Evolutionary conservation across 2,113 vertebrate species (phyloP), one percentile per base, ranked within the genome.

Genomic region (Corynorhinus townsendii): DNA sequence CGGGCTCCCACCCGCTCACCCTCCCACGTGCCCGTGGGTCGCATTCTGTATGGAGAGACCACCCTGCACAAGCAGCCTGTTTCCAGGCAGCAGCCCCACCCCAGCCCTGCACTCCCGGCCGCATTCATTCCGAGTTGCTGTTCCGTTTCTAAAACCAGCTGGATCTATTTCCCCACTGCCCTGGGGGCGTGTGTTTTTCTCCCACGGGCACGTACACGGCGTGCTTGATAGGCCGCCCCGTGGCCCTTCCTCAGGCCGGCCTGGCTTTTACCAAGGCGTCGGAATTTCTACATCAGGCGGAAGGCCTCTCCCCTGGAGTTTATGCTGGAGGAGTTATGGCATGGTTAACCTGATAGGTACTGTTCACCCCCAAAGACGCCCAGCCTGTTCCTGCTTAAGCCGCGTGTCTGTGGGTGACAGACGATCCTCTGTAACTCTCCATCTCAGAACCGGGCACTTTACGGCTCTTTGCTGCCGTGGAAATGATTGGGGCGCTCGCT

Each of bases 251-350:
- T 93, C 38, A 95, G 72, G 30, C 47, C 47, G 14, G 54, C 24
- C 90, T 91, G 72, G 84, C 3, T 86, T 98, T 98, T 97, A 96
- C 75, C 75, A 92, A 95, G 43, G 81, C 93, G 77, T 64, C 66
- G 68, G 86, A 91, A 76, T 49, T 92, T 97, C 20, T 56, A 9
- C 54, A 24, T 8, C 54, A 22, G 54, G 20, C 56, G 0, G 35
- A 81, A 80, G 52, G 49, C 16, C 91, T 87, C 90, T 96, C 88
- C 66, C 22, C 30, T 40, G 89, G 85, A 59, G 71, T 80, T 94
- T 79, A 95, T 69, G 56, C 86, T 47, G 81, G 56, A 87, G 73
- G 56, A 33, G 93, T 96, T 90, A 93, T 54, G 90, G 83, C 76
- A 35, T 85, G 45, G 96, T 93, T 95, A 96, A 71, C 49, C 52